These are phyloP conservation scores for Neofelis nebulosa DNA, from an alignment of 2,113 vertebrate genomes.

Conservation along the genomic window DNA sequence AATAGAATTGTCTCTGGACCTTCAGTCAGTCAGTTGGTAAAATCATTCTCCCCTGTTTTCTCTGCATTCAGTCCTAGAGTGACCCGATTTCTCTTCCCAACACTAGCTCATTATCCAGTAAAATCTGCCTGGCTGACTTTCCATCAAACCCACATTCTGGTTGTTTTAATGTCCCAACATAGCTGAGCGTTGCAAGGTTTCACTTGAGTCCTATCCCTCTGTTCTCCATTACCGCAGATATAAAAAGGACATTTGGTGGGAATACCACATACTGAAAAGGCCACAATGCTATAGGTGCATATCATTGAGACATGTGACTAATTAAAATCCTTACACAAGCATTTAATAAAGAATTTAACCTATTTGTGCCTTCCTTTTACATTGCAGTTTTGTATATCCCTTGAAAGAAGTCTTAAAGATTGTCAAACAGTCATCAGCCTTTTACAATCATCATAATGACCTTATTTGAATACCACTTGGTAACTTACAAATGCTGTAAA, in stretches of 20 bases:
- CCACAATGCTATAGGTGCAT: background rate
- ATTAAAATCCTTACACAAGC: background rate
- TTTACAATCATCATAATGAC: background rate
- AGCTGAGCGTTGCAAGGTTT: background rate
- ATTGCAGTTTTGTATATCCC: background rate
- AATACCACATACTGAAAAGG: background rate
- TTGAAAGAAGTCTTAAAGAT: background rate
- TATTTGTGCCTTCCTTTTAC: background rate
- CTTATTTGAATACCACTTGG: background rate
- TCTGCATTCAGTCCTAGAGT: background rate
- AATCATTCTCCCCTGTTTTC: background rate
- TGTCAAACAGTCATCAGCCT: background rate
- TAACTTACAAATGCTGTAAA: background rate
- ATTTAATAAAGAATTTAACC: background rate
- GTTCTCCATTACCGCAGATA: background rate
- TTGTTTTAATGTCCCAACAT: slow-evolving; percentile 19
- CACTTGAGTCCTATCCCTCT: background rate
- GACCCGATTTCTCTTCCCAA: slow-evolving; percentile 23
- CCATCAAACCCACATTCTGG: background rate
- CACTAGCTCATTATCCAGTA: background rate
- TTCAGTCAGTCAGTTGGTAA: background rate
- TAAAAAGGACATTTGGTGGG: background rate
- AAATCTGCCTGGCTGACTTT: slow-evolving; percentile 8
- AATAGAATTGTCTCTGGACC: background rate
- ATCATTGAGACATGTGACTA: background rate